Conservation (phyloP, 2,888 invertebrate species). For the Platycheirus albimanus region DNA sequence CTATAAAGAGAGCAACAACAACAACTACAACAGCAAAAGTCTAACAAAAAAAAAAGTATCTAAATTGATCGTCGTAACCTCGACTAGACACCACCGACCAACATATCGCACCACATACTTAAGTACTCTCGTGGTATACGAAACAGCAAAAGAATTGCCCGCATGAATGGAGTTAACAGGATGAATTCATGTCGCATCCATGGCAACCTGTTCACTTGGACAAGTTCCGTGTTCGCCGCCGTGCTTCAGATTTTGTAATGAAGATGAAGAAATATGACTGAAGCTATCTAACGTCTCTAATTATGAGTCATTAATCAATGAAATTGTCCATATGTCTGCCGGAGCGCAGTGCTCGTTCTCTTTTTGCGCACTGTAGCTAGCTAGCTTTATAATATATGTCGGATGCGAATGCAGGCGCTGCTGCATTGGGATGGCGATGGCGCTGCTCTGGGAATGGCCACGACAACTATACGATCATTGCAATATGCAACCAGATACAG, state of each 20-base stretch:
- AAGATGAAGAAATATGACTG: conserved; percentile 82
- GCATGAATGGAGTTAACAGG: conserved; percentile 67
- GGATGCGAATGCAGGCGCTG: conserved; percentile 29
- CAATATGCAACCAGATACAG: conserved; percentile 29
- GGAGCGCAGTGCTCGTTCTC: conserved; percentile 38
- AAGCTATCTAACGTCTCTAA: conserved; percentile 82
- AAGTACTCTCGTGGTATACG: background rate
- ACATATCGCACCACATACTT: conserved; percentile 64
- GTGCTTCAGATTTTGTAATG: conserved; percentile 72
- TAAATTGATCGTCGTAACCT: conserved; percentile 50
- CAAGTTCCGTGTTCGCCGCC: conserved; percentile 68
- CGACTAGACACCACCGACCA: conserved; percentile 40
- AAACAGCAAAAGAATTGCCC: conserved; percentile 42
- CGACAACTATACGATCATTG: conserved; percentile 27
- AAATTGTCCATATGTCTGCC: conserved; percentile 79
- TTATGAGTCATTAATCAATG: conserved; percentile 83
- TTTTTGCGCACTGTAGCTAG: background rate
- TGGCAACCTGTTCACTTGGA: conserved; percentile 72
- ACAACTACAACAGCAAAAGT: too few relatives aligned
- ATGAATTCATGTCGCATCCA: conserved; percentile 69
- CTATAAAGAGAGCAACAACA: conserved; percentile 5
- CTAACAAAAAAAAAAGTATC: background rate
- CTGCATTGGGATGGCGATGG: too few relatives aligned
- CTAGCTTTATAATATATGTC: too few relatives aligned
- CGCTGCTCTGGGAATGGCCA: conserved; percentile 35